Conservation (phyloP, 1,140 invertebrate genomes). For the Eumaeus atala region DNA sequence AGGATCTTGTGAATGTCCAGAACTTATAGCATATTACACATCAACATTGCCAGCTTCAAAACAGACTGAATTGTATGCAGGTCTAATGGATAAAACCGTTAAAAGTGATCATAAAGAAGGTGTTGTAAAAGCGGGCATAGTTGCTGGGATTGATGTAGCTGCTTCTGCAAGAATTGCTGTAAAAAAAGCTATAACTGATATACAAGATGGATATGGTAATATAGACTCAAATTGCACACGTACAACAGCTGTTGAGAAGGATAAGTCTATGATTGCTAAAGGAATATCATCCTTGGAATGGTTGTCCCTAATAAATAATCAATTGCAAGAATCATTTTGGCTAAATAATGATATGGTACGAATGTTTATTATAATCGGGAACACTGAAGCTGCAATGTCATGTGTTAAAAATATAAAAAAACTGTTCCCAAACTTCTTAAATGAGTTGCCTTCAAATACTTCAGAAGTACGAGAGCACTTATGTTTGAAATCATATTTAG, state of each 20-base stretch:
- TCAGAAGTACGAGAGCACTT: slow-evolving; percentile 83
- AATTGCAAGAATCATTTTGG: slow-evolving; percentile 86
- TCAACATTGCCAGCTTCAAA: slow-evolving; percentile 81
- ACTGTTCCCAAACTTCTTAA: slow-evolving; percentile 56
- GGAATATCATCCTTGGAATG: slow-evolving; percentile 90
- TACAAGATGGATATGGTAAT: slow-evolving; percentile 61
- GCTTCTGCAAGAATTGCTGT: slow-evolving; percentile 89
- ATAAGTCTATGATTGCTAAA: slow-evolving; percentile 73
- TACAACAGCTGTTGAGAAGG: slow-evolving; percentile 75
- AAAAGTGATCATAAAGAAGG: slow-evolving; percentile 76
- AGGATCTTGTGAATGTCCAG: slow-evolving; percentile 71
- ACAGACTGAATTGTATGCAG: slow-evolving; percentile 86
- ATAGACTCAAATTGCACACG: slow-evolving; percentile 52
- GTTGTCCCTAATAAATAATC: slow-evolving; percentile 86
- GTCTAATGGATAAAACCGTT: slow-evolving; percentile 82
- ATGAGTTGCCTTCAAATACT: slow-evolving; percentile 55
- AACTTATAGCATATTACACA: slow-evolving; percentile 88
- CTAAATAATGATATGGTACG: slow-evolving; percentile 93
- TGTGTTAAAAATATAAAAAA: slow-evolving; percentile 75
- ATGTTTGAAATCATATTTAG: slow-evolving; percentile 85
- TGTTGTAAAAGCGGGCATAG: slow-evolving; percentile 66
- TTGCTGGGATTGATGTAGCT: slow-evolving; percentile 87
- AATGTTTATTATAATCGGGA: slow-evolving; percentile 78
- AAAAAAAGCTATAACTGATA: slow-evolving; percentile 80
- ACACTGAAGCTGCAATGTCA: slow-evolving; percentile 62